Base-by-base conservation (phyloP, 2,797 vertebrate genomes). In the Malurus splendens region DNA sequence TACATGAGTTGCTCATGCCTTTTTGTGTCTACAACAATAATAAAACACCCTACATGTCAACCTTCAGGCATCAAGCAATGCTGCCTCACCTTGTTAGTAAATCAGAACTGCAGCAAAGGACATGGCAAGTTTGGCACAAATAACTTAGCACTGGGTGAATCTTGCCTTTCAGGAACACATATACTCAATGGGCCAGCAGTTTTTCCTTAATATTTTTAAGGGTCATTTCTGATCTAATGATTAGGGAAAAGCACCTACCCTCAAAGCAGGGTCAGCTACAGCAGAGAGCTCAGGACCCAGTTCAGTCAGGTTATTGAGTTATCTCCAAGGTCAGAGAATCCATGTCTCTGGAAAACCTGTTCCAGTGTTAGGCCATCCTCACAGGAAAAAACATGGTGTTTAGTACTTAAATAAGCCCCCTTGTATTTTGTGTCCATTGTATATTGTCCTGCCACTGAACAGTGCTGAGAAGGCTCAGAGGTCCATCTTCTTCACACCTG, bases 151-250 rank as follows among this genome's bases (percentile, higher is more conserved):
- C 6, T 27, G 24, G 4, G 6, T 27, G 32, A 82, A n/a, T 50
- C n/a, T 44, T 54, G 42, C 18, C 17, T 48, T 66, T 24, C n/a
- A 52, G 27, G 0, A 2, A 76, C 39, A n/a, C 8, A 6, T 18
- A 44, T 4, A 15, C 30, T 65, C 39, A 73, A 20, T 0, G 0
- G 23, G 9, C 14, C 14, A 54, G 33, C 1, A 30, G 16, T 5
- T 83, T 27, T 55, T 55, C 38, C n/a, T 56, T 51, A 62, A 57
- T 1, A 1, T 30, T 47, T n/a, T 81, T 51, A 74, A 74, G 17
- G 48, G 2, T 62, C 44, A 55, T 14, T 86, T 80, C 66, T 74
- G n/a, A 77, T 23, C 15, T 4, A 74, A 55, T 12, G 33, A 16
- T 12, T 55, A 44, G 14, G 32, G 32, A 27, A 87, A 73, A 68